Evolutionary conservation across 2,797 vertebrate species (phyloP), one percentile per base, ranked within the genome.

Genomic region (Vipera latastei): DNA sequence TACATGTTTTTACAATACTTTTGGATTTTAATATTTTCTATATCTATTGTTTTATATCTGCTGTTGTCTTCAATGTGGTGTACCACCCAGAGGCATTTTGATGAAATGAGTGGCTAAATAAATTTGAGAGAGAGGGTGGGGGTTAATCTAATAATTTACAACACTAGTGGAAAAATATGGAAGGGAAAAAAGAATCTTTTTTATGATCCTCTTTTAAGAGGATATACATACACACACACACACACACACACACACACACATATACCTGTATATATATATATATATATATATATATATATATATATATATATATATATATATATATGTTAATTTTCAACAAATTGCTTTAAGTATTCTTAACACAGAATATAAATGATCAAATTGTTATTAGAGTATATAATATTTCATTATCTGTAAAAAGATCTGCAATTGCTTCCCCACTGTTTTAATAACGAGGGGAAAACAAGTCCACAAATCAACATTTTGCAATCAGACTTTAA

Each of bases 361-460:
- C 16, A 89, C 2, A 60, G 28, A 92, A 63, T 85, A 88, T 59
- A 92, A 89, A 88, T 92, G 57, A 85, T 44, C 57, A 55, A 28
- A 32, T n/a, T 89, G 69, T 44, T 61, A 89, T 85, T 89, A 59
- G n/a, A 28, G 26, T 85, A 2, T 55, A 83, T 53, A 83, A 61
- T 38, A 89, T 89, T 87, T 92, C n/a, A 83, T 83, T 83, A 89
- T 20, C 91, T 11, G 28, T 59, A 86, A n/a, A 92, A 89, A 83
- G 57, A 89, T 38, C 61, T 89, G 55, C 22, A 92, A 78, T 57
- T 89, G 69, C 28, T 89, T 85, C 12, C 61, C 88, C n/a, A 28
- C 69, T 61, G 48, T 92, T 92, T 92, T 89, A 92, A 61, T 63
- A 78, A 60, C 38, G 26, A 83, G 73, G 73, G 73, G 11, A 88